Conservation (phyloP, 2,113 vertebrate species). For the Misgurnus anguillicaudatus region DNA sequence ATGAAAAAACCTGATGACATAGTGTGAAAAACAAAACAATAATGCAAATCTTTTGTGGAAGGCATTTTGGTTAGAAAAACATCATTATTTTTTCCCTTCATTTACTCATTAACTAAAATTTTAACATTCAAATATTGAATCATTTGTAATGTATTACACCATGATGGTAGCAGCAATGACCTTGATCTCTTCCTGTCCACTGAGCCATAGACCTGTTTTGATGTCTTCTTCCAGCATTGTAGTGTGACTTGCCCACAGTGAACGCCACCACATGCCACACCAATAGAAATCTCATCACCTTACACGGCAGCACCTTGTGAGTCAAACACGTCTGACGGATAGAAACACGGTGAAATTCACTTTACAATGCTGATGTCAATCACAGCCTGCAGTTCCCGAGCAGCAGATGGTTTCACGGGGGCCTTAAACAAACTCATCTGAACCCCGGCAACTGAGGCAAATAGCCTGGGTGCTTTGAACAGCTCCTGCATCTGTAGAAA, state of each 20-base stretch:
- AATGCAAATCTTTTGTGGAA: no score
- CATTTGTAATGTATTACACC: no score
- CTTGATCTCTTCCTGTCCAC: not conserved
- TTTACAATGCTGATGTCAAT: slow-evolving; percentile 42
- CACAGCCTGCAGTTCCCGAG: not conserved
- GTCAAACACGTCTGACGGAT: slow-evolving; percentile 15
- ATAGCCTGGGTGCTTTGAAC: slow-evolving; percentile 51
- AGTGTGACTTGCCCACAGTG: not conserved
- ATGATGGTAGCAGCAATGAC: no score
- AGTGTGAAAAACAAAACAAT: no score
- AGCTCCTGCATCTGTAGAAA: slow-evolving; percentile 44
- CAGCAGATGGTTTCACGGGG: slow-evolving; percentile 2
- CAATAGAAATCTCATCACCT: slow-evolving; percentile 18
- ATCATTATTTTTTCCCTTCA: no score
- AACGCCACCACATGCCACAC: not conserved
- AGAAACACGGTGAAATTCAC: slow-evolving; percentile 21
- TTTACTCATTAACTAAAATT: no score
- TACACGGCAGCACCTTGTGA: not conserved
- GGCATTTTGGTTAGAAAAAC: no score
- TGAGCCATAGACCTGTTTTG: not conserved
- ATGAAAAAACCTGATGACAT: no score
- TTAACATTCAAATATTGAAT: no score
- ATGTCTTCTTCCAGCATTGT: slow-evolving; percentile 2
- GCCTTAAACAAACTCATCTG: slow-evolving; percentile 19
- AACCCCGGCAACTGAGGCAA: slow-evolving; percentile 15